Conservation (phyloP, 2,888 invertebrate species). For the Cheilosia urbana region DNA sequence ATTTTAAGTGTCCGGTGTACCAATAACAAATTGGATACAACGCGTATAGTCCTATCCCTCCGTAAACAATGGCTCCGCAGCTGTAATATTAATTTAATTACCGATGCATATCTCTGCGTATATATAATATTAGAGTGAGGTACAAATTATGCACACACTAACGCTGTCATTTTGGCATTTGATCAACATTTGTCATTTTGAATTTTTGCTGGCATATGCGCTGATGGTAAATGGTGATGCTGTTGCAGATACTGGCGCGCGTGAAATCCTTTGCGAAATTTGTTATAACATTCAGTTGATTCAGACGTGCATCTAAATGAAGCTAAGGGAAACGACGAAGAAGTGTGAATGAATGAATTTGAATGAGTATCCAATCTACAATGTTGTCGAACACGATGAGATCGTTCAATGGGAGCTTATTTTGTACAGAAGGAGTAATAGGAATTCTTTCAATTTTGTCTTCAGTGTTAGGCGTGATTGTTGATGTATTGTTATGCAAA, state of each 20-base stretch:
- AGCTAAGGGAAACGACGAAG: constrained; percentile 29
- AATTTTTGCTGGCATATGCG: constrained; percentile 26
- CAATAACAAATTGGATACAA: constrained; percentile 59
- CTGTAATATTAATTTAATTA: constrained; percentile 63
- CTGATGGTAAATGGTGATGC: constrained; percentile 26
- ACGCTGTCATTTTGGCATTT: constrained; percentile 69
- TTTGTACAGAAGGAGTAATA: background rate
- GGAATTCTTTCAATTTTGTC: background rate
- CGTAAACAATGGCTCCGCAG: constrained; percentile 67
- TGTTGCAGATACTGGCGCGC: constrained; percentile 23
- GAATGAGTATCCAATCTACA: constrained; percentile 48
- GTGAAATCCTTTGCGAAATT: constrained; percentile 49
- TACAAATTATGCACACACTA: constrained; percentile 64
- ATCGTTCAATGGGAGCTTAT: background rate
- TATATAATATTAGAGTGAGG: constrained; percentile 17
- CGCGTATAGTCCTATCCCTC: constrained; percentile 6
- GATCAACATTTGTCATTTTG: constrained; percentile 73
- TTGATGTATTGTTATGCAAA: background rate
- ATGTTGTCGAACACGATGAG: constrained; percentile 14
- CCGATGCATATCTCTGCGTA: constrained; percentile 24
- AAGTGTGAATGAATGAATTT: constrained; percentile 71
- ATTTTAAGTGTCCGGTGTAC: constrained; percentile 61
- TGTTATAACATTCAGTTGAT: constrained; percentile 60
- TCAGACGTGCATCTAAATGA: constrained; percentile 62
- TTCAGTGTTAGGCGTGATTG: background rate